Percentiles rank a stretch among this genome's conserved stretches.
Evolutionary conservation across 2,113 vertebrate genomes (phyloP).

Genomic region (Proteles cristata): DNA sequence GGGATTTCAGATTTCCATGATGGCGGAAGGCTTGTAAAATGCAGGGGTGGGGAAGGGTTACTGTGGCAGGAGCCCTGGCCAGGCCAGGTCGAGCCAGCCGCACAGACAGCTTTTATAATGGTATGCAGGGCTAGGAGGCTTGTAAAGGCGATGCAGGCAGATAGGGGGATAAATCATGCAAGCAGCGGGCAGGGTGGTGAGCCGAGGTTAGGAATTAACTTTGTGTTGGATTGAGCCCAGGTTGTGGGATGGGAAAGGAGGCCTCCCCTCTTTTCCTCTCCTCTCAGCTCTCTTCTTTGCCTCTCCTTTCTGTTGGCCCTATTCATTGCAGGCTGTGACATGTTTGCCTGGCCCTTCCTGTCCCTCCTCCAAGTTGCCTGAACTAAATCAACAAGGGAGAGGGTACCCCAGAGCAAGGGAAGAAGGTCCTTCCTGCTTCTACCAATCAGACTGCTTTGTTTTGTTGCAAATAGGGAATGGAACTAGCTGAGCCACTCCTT

Average conservation of each 20-base stretch:
- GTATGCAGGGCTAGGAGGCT: conserved; percentile 83
- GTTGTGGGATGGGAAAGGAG: conserved; percentile 86
- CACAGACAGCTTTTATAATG: conserved; percentile 89
- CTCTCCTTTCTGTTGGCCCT: conserved; percentile 77
- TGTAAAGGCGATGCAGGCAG: conserved; percentile 87
- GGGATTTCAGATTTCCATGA: conserved; percentile 88
- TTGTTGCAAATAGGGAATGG: background rate
- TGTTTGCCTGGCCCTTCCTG: conserved; percentile 76
- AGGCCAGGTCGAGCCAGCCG: conserved; percentile 75
- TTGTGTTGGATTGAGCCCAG: conserved; percentile 88
- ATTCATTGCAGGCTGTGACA: conserved; percentile 79
- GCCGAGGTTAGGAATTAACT: conserved; percentile 90
- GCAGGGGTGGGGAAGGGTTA: conserved; percentile 65
- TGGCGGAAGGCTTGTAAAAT: conserved; percentile 84
- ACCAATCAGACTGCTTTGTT: conserved; percentile 45
- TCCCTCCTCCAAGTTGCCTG: conserved; percentile 76
- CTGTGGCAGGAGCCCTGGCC: conserved; percentile 44
- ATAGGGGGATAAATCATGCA: conserved; percentile 89
- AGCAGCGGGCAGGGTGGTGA: conserved; percentile 87
- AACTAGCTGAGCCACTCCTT: background rate
- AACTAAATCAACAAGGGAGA: conserved; percentile 76
- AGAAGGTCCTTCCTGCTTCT: conserved; percentile 51
- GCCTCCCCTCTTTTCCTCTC: conserved; percentile 77
- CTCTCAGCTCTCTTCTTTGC: conserved; percentile 74
- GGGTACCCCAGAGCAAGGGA: conserved; percentile 63